Base-by-base conservation (phyloP, 2,113 vertebrate genomes). In the Trachemys scripta region DNA sequence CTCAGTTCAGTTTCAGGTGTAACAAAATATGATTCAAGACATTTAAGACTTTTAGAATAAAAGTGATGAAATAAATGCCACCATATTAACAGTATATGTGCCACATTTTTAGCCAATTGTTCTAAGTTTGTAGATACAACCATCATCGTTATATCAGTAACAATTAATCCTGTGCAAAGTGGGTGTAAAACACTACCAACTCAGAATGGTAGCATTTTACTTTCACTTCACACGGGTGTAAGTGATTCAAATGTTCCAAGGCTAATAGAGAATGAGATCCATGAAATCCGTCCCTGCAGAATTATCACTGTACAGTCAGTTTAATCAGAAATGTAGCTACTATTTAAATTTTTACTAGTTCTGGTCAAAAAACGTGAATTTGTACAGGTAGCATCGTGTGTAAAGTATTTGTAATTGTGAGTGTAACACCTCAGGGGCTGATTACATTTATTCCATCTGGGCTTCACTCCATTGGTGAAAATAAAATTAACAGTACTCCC, bases 111-210 rank as follows among this genome's bases (percentile, higher is more conserved):
- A 49, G n/a, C 3, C 45, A 29, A 5, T 84, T 2, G 0, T 56
- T 10, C 69, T 31, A 51, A 69, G 3, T 20, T 24, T 29, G 79
- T 76, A 27, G 81, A 96, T 50, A 9, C 12, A 91, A 72, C 62
- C 72, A 35, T 75, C 38, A 4, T 31, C 80, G 16, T 10, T 80
- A 38, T 35, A 25, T 57, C 62, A 81, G 89, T 45, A 62, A 10
- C 56, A n/a, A 92, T 94, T 88, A 90, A 87, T 92, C 80, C 81
- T 50, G 4, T 5, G 78, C 88, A 80, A 96, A 94, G 45, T 24
- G 82, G 89, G 53, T 94, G 47, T 50, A 65, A 82, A 87, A 54
- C 53, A 51, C 75, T 92, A 88, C 76, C 80, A 35, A 45, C 82
- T 85, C 91, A 87, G 91, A 35, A 2, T 79, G 95, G 80, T 20